Base-by-base conservation (phyloP, 2,888 invertebrate genomes). In the Luperina testacea region DNA sequence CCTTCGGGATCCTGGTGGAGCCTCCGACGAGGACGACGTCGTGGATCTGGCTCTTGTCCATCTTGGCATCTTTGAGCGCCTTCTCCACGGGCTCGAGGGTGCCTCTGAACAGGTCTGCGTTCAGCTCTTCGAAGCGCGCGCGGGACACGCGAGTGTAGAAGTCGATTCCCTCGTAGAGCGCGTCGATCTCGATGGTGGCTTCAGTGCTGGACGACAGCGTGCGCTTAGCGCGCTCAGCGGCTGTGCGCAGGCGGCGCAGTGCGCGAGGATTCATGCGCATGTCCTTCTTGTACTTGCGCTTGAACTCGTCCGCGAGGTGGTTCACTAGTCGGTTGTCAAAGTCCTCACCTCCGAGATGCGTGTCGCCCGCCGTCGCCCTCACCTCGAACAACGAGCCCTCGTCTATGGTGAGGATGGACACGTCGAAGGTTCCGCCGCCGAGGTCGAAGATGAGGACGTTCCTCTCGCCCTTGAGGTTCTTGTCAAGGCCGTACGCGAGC, bases 351-450 rank as follows among this genome's bases (percentile, higher is more conserved):
- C 98, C 98, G 81, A 98, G 95, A 92, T 98, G 98, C 0, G 98
- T 98, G 92, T 98, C 98, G 24, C 98, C 98, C 5, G 98, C 98
- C 0, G 98, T 98, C 0, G 98, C 97, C 92, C 97, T 98, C 11
- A 98, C 98, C 94, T 98, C 98, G 90, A 98, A 98, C 87, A 98
- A 94, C 2, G 98, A 98, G 0, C 99, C 98, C 93, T 99, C 99
- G 92, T 98, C 99, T 94, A 99, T 99, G 76, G 98, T 98, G 48
- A 99, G 96, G 88, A 99, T 98, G 73, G 99, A 99, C 6, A 99
- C 99, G 97, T 99, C 99, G 94, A 99, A 99, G 74, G 99, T 99
- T 71, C 99, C 99, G 86, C 99, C 99, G 48, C 97, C 97, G 87
- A 98, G 96, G 94, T 98, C 98, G 91, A 98, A 98, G 90, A 98